Base-by-base conservation (phyloP, 2,113 vertebrate genomes). In the Zosterops lateralis region DNA sequence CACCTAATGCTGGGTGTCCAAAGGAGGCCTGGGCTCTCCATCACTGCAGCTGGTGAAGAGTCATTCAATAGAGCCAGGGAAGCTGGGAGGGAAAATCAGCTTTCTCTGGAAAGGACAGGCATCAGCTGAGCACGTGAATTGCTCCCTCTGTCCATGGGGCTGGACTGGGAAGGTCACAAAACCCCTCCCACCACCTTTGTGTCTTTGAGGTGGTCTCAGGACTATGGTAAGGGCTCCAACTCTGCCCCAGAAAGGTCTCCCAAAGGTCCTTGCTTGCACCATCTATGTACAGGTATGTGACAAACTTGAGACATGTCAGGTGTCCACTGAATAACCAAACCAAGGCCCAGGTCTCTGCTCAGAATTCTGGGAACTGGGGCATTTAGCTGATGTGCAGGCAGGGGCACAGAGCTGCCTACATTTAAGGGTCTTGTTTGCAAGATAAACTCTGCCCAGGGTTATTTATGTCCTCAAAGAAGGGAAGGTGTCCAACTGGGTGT, bases 101-200 rank as follows among this genome's bases (percentile, higher is more conserved):
- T 68, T 75, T 82, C 15, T 58, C 13, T 53, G 11, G 51, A 53
- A 9, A 1, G 58, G 36, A 6, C 10, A 38, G 9, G n/a, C 7
- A 29, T 31, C 36, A 57, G 17, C 34, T 64, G 32, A 58, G 36
- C 9, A 5, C 1, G 0, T 5, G 53, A 61, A 50, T 16, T 0
- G 1, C 20, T 89, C 10, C 25, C 19, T 62, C 16, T 3, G 4
- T 32, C 28, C 47, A 1, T 18, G 54, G 56, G 28, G 15, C 25
- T 50, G 50, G 34, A 3, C 8, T 80, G 62, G 17, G 24, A 53
- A 48, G 17, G 25, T 44, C 61, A 47, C 9, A 3, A 16, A 10
- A 31, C 42, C 32, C 19, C 62, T 68, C 26, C 42, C 34, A 11
- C 2, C 0, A 1, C 17, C 38, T 34, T 47, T 19, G 9, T 87